phyloP scores from a whole-genome alignment of 2,797 vertebrate species.

The Manis crassicaudata region DNA sequence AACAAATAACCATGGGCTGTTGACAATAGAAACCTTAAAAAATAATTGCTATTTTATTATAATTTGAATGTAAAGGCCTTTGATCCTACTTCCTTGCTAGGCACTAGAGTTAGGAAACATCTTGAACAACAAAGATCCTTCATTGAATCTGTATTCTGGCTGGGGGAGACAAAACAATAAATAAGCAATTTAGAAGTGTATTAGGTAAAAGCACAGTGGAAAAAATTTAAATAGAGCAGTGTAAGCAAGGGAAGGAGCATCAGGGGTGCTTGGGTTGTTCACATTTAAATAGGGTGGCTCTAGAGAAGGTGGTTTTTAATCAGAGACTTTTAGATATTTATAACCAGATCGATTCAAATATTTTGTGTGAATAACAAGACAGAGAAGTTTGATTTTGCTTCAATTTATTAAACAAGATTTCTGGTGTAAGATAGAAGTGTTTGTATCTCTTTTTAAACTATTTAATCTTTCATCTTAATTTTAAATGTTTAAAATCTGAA shows the following conservation, averaged over 20 bases:
- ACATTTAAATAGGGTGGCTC: not conserved
- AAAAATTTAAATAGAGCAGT: not conserved
- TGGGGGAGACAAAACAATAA: not conserved
- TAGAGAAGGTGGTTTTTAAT: not conserved
- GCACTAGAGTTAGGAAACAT: not conserved
- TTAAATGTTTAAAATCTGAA: not conserved
- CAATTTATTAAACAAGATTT: slow-evolving; percentile 8
- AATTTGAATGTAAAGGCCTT: slow-evolving; percentile 23
- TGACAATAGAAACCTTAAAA: not conserved
- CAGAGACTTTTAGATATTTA: not conserved
- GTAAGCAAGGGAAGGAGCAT: not conserved
- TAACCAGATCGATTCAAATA: not conserved
- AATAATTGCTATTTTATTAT: slow-evolving; percentile 1
- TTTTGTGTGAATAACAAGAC: slow-evolving; percentile 28
- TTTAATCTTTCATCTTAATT: slow-evolving; percentile 4
- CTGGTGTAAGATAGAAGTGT: not conserved
- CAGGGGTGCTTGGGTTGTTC: not conserved
- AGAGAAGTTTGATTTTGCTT: slow-evolving; percentile 31
- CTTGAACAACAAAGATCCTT: not conserved
- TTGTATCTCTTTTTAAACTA: not conserved
- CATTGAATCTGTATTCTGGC: not conserved
- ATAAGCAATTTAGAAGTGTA: not conserved
- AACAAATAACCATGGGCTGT: not conserved
- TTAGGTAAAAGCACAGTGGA: not conserved
- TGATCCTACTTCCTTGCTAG: not conserved